Conservation (phyloP, 2,888 invertebrate species). For the Podabrus alpinus region DNA sequence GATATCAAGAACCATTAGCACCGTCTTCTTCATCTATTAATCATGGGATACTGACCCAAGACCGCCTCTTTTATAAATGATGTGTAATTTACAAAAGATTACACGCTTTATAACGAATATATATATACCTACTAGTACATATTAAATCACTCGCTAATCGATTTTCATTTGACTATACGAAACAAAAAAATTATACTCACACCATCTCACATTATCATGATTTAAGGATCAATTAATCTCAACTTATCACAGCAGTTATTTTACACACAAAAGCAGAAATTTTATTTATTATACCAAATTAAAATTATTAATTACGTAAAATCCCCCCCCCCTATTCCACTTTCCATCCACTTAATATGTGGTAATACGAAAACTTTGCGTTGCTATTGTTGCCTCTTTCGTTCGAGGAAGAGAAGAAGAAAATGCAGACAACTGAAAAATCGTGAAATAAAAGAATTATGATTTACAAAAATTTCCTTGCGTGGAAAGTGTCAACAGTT, state of each 20-base stretch:
- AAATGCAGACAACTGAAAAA: no score
- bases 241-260: not conserved
- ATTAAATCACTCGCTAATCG: slow-evolving; percentile 53
- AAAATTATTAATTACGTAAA: not conserved
- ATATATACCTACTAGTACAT: slow-evolving; percentile 36
- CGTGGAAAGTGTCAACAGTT: no score
- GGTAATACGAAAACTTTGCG: no score
- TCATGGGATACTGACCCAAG: slow-evolving; percentile 47
- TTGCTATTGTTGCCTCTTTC: no score
- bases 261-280: not conserved
- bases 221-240: not conserved
- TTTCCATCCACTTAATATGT: no score
- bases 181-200: not conserved
- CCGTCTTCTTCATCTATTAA: slow-evolving; percentile 52
- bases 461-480: no score
- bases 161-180: slow-evolving; percentile 21
- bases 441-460: no score
- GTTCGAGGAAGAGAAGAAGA: no score
- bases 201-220: not conserved
- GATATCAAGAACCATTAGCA: slow-evolving; percentile 54
- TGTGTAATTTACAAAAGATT: slow-evolving; percentile 55
- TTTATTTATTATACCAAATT: not conserved
- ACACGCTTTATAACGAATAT: slow-evolving; percentile 53
- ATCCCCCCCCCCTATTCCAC: not conserved
- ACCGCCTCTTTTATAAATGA: slow-evolving; percentile 53